A percentile compares a stretch with the other conserved stretches of the same genome.
Evolutionary conservation across 2,888 invertebrate species (phyloP).

Genomic region (Chironomus riparius): DNA sequence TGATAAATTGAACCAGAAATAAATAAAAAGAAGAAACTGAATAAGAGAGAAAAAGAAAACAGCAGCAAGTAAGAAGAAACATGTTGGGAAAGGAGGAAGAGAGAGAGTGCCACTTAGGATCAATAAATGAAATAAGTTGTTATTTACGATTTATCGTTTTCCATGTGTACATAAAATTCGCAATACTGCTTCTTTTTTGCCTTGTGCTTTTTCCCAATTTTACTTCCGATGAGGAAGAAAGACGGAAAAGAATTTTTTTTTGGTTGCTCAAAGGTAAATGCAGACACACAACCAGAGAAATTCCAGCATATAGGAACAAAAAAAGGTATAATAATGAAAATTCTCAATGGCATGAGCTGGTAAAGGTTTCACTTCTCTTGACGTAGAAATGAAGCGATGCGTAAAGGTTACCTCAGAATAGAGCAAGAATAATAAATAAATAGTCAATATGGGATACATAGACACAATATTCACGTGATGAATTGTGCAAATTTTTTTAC

Average conservation of each 20-base stretch:
- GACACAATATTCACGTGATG: neutral
- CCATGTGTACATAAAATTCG: neutral
- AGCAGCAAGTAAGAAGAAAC: neutral
- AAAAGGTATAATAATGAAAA: too few relatives aligned
- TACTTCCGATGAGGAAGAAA: too few relatives aligned
- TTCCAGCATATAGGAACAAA: too few relatives aligned
- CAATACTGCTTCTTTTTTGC: neutral
- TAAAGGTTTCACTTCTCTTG: neutral
- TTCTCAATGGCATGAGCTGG: neutral
- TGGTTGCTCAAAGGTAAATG: too few relatives aligned
- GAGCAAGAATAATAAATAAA: neutral
- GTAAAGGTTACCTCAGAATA: neutral
- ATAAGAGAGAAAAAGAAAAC: neutral
- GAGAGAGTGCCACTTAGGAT: slow-evolving; percentile 12
- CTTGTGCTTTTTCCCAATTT: neutral
- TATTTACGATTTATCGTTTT: slow-evolving; percentile 20
- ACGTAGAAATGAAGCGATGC: neutral
- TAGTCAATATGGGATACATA: neutral
- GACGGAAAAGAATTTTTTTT: too few relatives aligned
- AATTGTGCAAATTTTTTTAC: neutral
- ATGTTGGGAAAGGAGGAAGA: neutral
- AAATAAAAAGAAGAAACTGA: neutral
- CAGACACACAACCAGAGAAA: too few relatives aligned
- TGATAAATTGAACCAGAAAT: slow-evolving; percentile 9
- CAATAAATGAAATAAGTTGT: slow-evolving; percentile 25